phyloP scores from a whole-genome alignment of 2,797 vertebrate species.

The Pangasius macronema region DNA sequence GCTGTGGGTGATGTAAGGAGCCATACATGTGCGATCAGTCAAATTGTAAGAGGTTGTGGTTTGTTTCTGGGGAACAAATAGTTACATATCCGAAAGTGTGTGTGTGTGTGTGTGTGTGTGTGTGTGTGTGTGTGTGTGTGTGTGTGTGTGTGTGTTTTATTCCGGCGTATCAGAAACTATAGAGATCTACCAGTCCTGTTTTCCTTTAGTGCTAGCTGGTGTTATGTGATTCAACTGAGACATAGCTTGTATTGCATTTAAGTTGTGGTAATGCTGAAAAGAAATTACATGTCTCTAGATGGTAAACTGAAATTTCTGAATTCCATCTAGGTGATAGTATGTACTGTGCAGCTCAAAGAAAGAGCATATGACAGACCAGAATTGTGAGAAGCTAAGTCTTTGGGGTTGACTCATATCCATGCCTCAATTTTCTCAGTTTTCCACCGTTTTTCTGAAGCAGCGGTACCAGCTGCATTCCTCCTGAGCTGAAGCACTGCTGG shows the following conservation, averaged over 20 bases:
- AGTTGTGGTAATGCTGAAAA: not conserved
- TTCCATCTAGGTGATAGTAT: not conserved
- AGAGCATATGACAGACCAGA: not conserved
- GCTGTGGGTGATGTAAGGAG: slow-evolving; percentile 10
- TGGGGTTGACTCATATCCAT: not conserved
- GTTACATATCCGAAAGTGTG: not conserved
- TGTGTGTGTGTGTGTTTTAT: not conserved
- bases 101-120: not conserved
- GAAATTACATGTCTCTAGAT: not conserved
- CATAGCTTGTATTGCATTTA: not conserved
- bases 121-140: not conserved
- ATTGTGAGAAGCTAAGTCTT: not conserved
- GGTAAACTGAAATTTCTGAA: not conserved
- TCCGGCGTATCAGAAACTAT: not conserved
- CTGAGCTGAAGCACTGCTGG: not conserved
- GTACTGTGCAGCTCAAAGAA: not conserved
- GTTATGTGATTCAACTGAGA: not conserved
- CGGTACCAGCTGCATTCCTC: slow-evolving; percentile 2
- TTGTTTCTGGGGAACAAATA: not conserved
- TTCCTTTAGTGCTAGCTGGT: not conserved
- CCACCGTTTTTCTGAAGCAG: not conserved
- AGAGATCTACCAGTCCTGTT: not conserved
- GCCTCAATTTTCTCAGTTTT: not conserved
- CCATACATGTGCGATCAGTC: no score
- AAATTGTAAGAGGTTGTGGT: not conserved